Conservation (phyloP, 2,888 invertebrate genomes). For the Cheilosia urbana region DNA sequence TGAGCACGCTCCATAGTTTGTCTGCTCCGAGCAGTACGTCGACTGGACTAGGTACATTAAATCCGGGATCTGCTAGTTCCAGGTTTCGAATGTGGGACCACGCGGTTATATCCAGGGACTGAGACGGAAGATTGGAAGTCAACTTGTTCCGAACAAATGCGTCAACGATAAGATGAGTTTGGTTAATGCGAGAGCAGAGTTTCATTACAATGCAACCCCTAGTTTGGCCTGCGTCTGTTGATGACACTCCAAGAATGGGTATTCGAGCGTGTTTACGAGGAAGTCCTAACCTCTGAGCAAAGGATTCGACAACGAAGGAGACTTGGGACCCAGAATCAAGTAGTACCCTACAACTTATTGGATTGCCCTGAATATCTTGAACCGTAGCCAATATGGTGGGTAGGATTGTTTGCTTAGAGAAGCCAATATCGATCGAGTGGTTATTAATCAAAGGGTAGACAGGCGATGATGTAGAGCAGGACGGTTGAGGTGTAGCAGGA, state of each 20-base stretch:
- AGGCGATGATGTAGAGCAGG: not conserved
- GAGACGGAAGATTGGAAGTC: too few species aligned
- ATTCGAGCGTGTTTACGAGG: constrained; percentile 10
- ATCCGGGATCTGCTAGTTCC: constrained; percentile 41
- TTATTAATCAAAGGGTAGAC: constrained; percentile 1
- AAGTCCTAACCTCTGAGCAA: constrained; percentile 9
- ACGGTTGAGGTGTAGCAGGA: not conserved
- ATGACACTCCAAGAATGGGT: constrained; percentile 8
- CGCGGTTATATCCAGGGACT: not conserved
- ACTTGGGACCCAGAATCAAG: constrained; percentile 20
- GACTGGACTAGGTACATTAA: too few species aligned
- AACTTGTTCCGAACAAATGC: too few species aligned
- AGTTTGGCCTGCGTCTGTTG: not conserved
- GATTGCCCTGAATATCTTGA: constrained; percentile 22
- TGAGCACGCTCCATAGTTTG: not conserved
- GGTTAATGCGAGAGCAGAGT: too few species aligned
- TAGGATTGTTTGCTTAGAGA: not conserved
- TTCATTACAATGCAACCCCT: too few species aligned
- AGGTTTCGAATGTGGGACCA: constrained; percentile 19
- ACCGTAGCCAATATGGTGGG: constrained; percentile 27
- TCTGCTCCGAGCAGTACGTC: too few species aligned
- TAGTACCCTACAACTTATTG: constrained; percentile 25
- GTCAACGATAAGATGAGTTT: not conserved
- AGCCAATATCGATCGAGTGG: constrained; percentile 8
- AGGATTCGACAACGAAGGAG: constrained; percentile 16